A percentile compares a stretch with the other conserved stretches of the same genome.
phyloP scores from a whole-genome alignment of 2,888 invertebrate genomes.

The Emesis russula region DNA sequence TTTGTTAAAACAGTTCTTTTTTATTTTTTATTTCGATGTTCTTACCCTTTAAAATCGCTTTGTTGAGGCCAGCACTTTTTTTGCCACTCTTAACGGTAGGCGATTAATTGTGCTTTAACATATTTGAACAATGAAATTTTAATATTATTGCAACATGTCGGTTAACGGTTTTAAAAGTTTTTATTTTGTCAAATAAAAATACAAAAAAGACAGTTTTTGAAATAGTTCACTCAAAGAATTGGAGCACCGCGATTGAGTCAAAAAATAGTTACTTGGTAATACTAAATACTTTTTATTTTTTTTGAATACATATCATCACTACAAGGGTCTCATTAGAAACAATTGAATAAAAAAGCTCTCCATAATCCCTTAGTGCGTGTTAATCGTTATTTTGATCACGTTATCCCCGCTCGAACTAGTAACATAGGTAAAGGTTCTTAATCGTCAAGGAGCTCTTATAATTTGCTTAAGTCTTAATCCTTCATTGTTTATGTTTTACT shows the following conservation, averaged over 20 bases:
- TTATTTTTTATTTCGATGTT: too few relatives aligned
- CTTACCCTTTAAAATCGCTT: too few relatives aligned
- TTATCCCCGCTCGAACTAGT: slow-evolving; percentile 13
- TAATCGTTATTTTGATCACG: neutral
- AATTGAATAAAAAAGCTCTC: neutral
- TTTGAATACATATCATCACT: neutral
- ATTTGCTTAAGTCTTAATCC: slow-evolving; percentile 12
- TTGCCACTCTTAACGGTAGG: too few relatives aligned
- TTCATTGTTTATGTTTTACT: neutral
- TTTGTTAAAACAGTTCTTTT: too few relatives aligned
- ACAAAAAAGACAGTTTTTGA: too few relatives aligned
- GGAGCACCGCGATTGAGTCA: neutral
- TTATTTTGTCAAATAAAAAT: too few relatives aligned
- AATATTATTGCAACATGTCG: too few relatives aligned
- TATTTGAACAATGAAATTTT: too few relatives aligned
- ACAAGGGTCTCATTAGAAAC: neutral
- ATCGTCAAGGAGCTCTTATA: slow-evolving; percentile 5
- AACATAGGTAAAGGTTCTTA: slow-evolving; percentile 18
- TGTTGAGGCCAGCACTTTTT: too few relatives aligned
- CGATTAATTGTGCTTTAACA: too few relatives aligned
- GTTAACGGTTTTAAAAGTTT: too few relatives aligned
- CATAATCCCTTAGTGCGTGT: neutral
- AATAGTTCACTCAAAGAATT: too few relatives aligned
- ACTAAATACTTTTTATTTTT: neutral
- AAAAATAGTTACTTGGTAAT: neutral